Evolutionary conservation across 1,140 invertebrate species (phyloP).

Genomic region (Orius insidiosus): DNA sequence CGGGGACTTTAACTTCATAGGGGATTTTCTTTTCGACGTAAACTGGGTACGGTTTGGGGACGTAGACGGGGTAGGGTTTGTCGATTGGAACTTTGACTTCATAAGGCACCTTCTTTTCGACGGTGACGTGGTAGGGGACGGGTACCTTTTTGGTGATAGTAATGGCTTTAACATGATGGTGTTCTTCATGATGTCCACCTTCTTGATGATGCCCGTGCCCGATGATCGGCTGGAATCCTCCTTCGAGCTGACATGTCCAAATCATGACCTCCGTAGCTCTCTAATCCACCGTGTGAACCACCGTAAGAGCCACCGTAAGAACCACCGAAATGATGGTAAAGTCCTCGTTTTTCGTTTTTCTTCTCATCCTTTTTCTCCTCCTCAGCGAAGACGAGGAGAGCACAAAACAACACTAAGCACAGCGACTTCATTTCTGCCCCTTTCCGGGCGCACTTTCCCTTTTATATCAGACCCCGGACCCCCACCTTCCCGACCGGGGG

Average conservation of each 20-base stretch:
- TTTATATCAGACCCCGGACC: slow-evolving; percentile 3
- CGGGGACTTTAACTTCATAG: slow-evolving; percentile 32
- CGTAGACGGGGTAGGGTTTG: slow-evolving; percentile 16
- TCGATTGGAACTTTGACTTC: slow-evolving; percentile 11
- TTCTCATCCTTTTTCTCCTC: slow-evolving; percentile 18
- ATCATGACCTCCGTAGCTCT: neutral
- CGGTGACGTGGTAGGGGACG: slow-evolving; percentile 24
- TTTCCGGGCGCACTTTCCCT: slow-evolving; percentile 7
- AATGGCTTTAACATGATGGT: slow-evolving; percentile 10
- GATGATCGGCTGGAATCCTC: slow-evolving; percentile 10
- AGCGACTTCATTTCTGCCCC: neutral
- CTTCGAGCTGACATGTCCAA: slow-evolving; percentile 5
- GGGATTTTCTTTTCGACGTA: slow-evolving; percentile 38
- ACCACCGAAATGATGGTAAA: neutral
- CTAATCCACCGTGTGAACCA: neutral
- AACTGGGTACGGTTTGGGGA: slow-evolving; percentile 44
- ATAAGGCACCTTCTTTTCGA: slow-evolving; percentile 24
- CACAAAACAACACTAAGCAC: neutral
- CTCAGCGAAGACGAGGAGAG: neutral
- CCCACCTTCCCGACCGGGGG: neutral
- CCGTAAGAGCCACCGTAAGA: slow-evolving; percentile 2
- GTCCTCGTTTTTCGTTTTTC: slow-evolving; percentile 15
- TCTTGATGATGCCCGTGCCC: slow-evolving; percentile 3
- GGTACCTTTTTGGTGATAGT: slow-evolving; percentile 18
- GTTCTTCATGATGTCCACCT: neutral